Conservation (phyloP, 1,140 invertebrate species). For the Apis cerana region DNA sequence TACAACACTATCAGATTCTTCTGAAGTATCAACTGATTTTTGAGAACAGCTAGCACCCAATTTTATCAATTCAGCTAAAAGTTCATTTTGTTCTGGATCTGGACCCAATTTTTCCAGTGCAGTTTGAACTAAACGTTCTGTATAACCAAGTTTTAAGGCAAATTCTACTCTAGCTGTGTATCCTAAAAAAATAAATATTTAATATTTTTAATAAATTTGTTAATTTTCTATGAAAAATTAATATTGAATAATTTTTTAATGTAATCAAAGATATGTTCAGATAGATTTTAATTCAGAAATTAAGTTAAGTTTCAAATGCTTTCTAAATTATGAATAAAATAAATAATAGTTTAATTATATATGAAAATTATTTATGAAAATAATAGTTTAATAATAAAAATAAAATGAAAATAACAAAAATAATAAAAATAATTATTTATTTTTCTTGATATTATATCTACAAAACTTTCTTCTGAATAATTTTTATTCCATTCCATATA, state of each 20-base stretch:
- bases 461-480: too few species aligned
- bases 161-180: conserved; percentile 87
- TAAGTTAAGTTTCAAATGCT: too few species aligned
- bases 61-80: conserved; percentile 91
- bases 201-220: neutral
- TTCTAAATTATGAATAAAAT: too few species aligned
- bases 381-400: too few species aligned
- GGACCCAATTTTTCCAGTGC: conserved; percentile 92
- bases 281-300: too few species aligned
- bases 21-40: conserved; percentile 69
- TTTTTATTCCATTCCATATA: too few species aligned
- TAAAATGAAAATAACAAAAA: too few species aligned
- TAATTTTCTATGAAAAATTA: neutral
- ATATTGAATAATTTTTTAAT: neutral
- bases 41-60: conserved; percentile 83
- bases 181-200: conserved; percentile 62
- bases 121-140: conserved; percentile 90
- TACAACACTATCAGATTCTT: conserved; percentile 65
- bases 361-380: too few species aligned
- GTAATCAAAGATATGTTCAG: too few species aligned
- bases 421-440: too few species aligned
- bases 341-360: too few species aligned
- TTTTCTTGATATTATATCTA: too few species aligned
- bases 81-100: conserved; percentile 91
- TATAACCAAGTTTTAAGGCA: conserved; percentile 94